Percentiles rank a stretch among this genome's conserved stretches.
Evolutionary conservation across 2,113 vertebrate genomes (phyloP).

Genomic region (Phylloscopus whistleri): DNA sequence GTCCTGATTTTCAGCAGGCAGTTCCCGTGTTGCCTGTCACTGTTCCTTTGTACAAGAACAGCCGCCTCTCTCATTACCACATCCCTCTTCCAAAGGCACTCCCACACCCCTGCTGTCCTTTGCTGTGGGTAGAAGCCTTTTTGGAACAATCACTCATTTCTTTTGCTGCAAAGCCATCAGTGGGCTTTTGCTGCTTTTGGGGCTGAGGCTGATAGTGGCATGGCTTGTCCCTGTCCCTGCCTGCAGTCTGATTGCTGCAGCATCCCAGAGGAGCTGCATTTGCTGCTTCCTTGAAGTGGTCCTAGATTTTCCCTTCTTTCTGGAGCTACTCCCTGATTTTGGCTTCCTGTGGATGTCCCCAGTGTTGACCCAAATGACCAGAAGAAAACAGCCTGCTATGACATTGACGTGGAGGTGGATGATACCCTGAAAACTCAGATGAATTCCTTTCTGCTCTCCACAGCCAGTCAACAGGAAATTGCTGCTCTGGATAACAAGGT

Average conservation of each 20-base stretch:
- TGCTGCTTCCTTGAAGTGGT: background rate
- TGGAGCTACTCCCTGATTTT: background rate
- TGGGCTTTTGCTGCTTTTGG: background rate
- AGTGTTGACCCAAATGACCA: constrained; percentile 99
- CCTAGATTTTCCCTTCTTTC: background rate
- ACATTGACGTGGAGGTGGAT: constrained; percentile 99
- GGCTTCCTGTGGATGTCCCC: background rate
- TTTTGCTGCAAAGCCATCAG: background rate
- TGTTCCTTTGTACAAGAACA: background rate
- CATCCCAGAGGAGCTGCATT: background rate
- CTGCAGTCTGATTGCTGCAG: rapidly evolving
- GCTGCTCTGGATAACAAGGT: constrained; percentile 99
- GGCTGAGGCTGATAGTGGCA: background rate
- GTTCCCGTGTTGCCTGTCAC: background rate
- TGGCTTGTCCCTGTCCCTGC: background rate
- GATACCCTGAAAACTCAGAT: constrained; percentile 99
- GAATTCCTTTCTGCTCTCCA: constrained; percentile 98
- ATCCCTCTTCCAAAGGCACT: background rate
- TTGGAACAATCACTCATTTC: background rate
- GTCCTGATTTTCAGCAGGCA: background rate
- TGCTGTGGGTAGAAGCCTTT: background rate
- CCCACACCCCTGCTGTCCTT: background rate
- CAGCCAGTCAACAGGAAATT: constrained; percentile 98
- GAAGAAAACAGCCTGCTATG: constrained; percentile 99
- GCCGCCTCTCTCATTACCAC: background rate